Percentiles rank a stretch among this genome's conserved stretches.
phyloP scores from a whole-genome alignment of 2,113 vertebrate species.

The Spermophilus dauricus region DNA sequence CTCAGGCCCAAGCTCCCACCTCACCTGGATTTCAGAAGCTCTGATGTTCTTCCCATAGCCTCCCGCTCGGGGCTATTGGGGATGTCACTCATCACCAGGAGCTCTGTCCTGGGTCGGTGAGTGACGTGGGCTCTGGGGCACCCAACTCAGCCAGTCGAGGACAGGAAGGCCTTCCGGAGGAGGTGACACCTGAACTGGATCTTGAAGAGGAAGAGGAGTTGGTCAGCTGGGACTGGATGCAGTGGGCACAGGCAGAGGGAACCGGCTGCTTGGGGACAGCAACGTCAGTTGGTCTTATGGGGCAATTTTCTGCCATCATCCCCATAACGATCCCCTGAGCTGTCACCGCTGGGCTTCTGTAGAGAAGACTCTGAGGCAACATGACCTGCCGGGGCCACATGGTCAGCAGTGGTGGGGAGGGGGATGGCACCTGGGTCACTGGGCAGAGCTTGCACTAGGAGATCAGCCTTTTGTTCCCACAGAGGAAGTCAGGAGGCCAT shows the following conservation, averaged over 20 bases:
- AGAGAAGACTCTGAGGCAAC: neutral
- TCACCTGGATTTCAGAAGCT: neutral
- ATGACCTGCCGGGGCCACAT: neutral
- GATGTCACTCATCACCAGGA: neutral
- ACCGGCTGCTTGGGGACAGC: neutral
- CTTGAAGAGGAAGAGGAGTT: neutral
- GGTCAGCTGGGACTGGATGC: fast-evolving
- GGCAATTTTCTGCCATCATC: neutral
- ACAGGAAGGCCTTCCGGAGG: neutral
- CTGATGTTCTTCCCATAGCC: neutral
- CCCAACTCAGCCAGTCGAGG: neutral
- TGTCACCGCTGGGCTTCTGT: neutral
- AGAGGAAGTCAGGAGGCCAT: neutral
- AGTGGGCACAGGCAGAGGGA: neutral
- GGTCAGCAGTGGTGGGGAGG: neutral
- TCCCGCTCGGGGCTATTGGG: neutral
- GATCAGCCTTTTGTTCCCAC: neutral
- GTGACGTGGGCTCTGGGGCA: neutral
- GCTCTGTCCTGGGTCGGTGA: neutral
- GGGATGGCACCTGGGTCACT: neutral
- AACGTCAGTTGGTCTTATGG: neutral
- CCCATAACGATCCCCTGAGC: neutral
- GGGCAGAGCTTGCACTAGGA: no score
- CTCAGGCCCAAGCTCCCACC: neutral
- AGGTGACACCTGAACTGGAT: neutral